Evolutionary conservation across 1,140 invertebrate species (phyloP), one percentile per base, ranked within the genome.

Genomic region (Pseudomyrmex dendroicus): DNA sequence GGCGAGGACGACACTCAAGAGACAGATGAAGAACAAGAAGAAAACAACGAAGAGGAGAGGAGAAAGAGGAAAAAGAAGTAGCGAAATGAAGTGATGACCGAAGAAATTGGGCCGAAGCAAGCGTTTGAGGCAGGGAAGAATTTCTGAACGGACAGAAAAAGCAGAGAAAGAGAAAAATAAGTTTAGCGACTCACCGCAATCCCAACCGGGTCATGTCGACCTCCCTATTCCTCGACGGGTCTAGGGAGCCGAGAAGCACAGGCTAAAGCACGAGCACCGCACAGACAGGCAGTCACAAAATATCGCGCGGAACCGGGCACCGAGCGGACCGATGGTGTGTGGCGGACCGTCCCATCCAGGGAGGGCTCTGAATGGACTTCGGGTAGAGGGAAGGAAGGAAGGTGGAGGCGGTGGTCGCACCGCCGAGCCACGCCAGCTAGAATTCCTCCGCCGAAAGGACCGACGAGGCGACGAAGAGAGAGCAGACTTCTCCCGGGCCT

Each of bases 381-480:
- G 82, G 84, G 84, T 77, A 89, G 86, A 90, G 89, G 90, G 90
- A 91, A 89, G 88, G 88, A 92, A 90, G 92, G 90, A 90, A 91
- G 91, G 90, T 90, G 91, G 86, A 88, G 90, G 80, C 63, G 84
- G 61, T 77, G 52, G 83, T 50, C 85, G 77, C 59, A 64, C 50
- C 83, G 68, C 50, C 83, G 89, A 91, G 91, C 89, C 91, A 92
- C 92, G 92, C 91, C 89, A 91, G 88, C 90, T 91, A 90, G 91
- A 91, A 93, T 94, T 94, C 93, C 91, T 92, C 92, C 92, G 92
- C 90, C 86, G 90, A 91, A 92, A 91, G 89, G 90, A 91, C 85
- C 87, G 73, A 35, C 35, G 35, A 35, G 86, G 56, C 59, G 83
- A 84, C 35, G 74, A 78, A 63, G 83, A 80, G 73, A 88, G 84